Base-by-base conservation (phyloP, 2,113 vertebrate genomes). In the Leiothrix lutea region DNA sequence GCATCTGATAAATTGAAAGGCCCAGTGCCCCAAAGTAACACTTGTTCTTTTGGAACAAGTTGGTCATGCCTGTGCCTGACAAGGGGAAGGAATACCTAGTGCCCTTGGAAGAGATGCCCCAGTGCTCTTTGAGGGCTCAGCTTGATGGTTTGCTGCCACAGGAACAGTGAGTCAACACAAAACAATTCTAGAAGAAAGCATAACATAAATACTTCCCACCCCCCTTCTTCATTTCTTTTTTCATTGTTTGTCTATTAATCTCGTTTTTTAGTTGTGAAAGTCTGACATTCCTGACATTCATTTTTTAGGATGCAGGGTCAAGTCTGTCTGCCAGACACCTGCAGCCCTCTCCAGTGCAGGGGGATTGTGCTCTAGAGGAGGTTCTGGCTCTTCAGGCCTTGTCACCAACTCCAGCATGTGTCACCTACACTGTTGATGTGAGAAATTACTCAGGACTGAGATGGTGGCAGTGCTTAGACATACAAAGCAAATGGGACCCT, bases 401-500 rank as follows among this genome's bases (percentile, higher is more conserved):
- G 79, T 93, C 79, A 87, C 21, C 90, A 93, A 7, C 78, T 65
- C 70, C 78, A 89, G 51, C 26, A 10, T 24, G 20, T 88, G 77
- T 80, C 80, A 92, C 70, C 86, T 65, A n/a, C 70, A 29, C 44
- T 44, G 66, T 11, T 91, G 60, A 79, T 18, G 66, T 79, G 81
- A 87, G 90, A 93, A 94, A 91, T 95, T 69, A 26, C 74, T 79
- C 66, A 65, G 66, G 80, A 69, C 38, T 56, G 81, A 88, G 48
- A 64, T 75, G 88, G 90, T 87, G 66, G 88, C 54, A 58, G 51
- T 29, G 54, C 69, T 94, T 33, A 80, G 72, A 61, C 75, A 38
- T 16, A 70, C 50, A 23, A 53, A 85, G 81, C 40, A 91, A 81
- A 64, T 26, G 75, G 81, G 70, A 87, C 80, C 29, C 38, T 90